These are phyloP conservation scores for Watsonalla binaria DNA, from an alignment of 2,888 invertebrate genomes.

Conservation along the genomic window DNA sequence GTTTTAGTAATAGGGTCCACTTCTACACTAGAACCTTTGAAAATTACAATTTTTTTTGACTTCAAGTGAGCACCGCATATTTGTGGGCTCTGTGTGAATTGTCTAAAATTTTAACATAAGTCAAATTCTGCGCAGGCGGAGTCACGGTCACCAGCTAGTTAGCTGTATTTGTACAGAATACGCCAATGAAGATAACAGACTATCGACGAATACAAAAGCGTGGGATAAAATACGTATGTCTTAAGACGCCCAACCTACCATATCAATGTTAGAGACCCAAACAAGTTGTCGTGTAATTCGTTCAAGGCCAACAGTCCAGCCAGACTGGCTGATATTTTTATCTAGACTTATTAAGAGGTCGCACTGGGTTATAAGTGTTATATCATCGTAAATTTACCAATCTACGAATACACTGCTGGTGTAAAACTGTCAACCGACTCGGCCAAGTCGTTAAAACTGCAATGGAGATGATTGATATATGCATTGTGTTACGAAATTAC, in stretches of 20 bases:
- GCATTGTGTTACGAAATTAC: background rate
- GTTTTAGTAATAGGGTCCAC: too few relatives aligned
- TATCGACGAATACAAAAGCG: background rate
- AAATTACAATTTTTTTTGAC: too few relatives aligned
- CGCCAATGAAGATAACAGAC: too few relatives aligned
- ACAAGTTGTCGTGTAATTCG: conserved; percentile 1
- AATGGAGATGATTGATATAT: background rate
- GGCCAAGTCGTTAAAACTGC: background rate
- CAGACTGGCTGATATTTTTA: conserved; percentile 1
- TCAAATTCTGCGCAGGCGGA: too few relatives aligned
- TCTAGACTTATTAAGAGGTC: background rate
- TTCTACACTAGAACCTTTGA: too few relatives aligned
- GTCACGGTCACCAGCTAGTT: too few relatives aligned
- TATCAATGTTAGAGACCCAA: too few relatives aligned
- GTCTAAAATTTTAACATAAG: too few relatives aligned
- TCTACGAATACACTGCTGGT: background rate
- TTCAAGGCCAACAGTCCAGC: conserved; percentile 25
- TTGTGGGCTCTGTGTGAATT: too few relatives aligned
- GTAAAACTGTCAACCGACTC: background rate
- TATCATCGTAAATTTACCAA: background rate
- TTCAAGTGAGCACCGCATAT: too few relatives aligned
- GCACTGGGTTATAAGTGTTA: background rate
- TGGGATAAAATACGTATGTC: background rate
- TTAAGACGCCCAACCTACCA: background rate
- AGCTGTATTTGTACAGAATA: too few relatives aligned